Percentiles rank a stretch among this genome's conserved stretches.
phyloP scores from a whole-genome alignment of 2,797 vertebrate genomes.

The Urosaurus nigricauda region DNA sequence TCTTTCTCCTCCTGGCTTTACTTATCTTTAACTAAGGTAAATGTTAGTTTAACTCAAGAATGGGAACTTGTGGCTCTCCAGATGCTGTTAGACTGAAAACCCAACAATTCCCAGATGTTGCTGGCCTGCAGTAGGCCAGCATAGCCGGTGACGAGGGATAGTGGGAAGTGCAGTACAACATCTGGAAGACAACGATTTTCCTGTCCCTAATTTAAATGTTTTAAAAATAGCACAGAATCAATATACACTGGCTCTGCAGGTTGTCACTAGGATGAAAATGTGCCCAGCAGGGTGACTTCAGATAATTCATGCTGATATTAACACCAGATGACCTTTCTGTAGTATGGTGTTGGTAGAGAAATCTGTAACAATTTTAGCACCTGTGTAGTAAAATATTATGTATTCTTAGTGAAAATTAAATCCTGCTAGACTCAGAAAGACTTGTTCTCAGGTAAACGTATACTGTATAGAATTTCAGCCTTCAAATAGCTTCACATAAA shows the following conservation, averaged over 20 bases:
- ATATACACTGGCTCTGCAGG: neutral
- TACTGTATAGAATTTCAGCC: neutral
- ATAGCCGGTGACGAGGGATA: too few species aligned
- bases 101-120: too few species aligned
- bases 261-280: neutral
- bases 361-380: neutral
- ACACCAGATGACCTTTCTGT: neutral
- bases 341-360: neutral
- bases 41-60: too few species aligned
- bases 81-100: too few species aligned
- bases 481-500: neutral
- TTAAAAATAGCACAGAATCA: neutral
- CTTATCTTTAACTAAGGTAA: neutral
- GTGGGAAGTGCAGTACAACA: too few species aligned
- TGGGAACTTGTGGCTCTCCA: too few species aligned
- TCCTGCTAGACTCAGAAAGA: too few species aligned
- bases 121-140: too few species aligned
- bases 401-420: neutral
- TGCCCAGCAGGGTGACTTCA: neutral
- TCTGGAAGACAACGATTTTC: too few species aligned
- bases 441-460: too few species aligned
- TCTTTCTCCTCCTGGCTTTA: neutral
- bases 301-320: neutral
- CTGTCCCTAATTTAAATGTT: too few species aligned
- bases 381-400: neutral